phyloP scores from a whole-genome alignment of 2,113 vertebrate species.

The Clarias magur region DNA sequence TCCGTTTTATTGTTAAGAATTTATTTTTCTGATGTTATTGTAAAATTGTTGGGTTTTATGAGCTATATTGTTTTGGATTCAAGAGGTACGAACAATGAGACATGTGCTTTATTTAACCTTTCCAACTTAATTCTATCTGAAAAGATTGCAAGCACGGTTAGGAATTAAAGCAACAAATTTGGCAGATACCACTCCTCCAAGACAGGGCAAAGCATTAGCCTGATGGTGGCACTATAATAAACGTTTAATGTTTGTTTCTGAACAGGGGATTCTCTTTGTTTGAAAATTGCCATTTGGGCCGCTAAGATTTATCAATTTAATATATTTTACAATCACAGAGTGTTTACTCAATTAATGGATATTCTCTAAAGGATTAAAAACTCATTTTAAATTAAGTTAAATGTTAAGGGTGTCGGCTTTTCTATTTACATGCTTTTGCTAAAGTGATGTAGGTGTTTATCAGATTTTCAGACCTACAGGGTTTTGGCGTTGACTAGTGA shows the following conservation, averaged over 20 bases:
- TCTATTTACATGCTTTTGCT: background rate
- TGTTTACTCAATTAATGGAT: background rate
- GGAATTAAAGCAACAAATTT: background rate
- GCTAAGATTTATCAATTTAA: background rate
- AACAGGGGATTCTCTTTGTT: background rate
- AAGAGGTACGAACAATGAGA: background rate
- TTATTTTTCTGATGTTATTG: background rate
- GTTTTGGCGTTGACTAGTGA: background rate
- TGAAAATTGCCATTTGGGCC: background rate
- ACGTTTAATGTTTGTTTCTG: background rate
- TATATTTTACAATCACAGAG: background rate
- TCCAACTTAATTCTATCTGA: background rate
- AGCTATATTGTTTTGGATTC: background rate
- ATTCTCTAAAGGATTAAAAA: background rate
- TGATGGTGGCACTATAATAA: background rate
- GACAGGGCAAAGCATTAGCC: background rate
- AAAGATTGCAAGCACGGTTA: background rate
- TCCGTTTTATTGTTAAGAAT: constrained; percentile 7
- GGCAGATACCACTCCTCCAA: background rate
- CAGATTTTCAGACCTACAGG: background rate
- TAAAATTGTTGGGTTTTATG: background rate
- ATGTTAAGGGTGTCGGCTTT: background rate
- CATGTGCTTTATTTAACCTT: background rate
- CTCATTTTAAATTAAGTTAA: background rate
- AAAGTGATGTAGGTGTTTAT: background rate